phyloP scores from a whole-genome alignment of 2,113 vertebrate genomes.

The Motacilla tschutschensis region DNA sequence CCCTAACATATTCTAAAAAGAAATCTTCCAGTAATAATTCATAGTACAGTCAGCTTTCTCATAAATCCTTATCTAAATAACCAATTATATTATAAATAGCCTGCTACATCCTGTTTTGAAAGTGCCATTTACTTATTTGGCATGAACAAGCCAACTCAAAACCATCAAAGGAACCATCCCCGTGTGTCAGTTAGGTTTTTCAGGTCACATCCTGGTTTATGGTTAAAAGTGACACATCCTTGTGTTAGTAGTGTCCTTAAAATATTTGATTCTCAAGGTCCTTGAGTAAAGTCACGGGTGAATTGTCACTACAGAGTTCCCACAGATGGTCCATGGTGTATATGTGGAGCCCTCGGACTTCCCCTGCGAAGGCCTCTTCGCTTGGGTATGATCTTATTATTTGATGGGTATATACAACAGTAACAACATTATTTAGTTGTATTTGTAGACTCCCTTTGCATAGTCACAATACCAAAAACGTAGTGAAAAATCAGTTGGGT shows the following conservation, averaged over 20 bases:
- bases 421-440: background rate
- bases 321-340: background rate
- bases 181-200: background rate
- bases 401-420: background rate
- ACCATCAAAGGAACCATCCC: background rate
- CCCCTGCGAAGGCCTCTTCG: background rate
- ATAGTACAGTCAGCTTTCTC: background rate
- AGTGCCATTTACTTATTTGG: background rate
- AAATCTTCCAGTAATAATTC: background rate
- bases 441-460: background rate
- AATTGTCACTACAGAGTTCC: background rate
- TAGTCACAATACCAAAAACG: background rate
- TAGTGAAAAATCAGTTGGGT: background rate
- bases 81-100: background rate
- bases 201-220: background rate
- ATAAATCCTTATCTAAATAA: background rate
- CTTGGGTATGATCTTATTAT: background rate
- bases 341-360: background rate
- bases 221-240: background rate
- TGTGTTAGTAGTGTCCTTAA: background rate
- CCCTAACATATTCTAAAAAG: background rate
- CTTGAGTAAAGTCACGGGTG: background rate
- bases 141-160: background rate
- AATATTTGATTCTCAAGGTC: background rate
- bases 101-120: background rate